Evolutionary conservation across 2,888 invertebrate genomes (phyloP).

Genomic region (Eilema depressum): DNA sequence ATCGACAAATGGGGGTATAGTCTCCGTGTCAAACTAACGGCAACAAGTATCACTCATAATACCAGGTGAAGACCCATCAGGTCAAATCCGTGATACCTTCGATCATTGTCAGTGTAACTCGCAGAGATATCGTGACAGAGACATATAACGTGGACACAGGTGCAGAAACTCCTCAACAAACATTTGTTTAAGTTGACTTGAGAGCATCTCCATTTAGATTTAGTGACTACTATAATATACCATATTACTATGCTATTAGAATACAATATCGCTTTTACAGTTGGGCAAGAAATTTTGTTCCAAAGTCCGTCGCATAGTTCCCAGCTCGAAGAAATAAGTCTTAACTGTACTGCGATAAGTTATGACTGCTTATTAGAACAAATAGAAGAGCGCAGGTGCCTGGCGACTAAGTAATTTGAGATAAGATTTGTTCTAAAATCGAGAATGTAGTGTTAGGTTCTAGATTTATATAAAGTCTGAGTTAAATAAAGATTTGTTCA

Average conservation of each 20-base stretch:
- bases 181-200: slow-evolving; percentile 68
- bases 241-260: slow-evolving; percentile 43
- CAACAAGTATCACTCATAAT: slow-evolving; percentile 23
- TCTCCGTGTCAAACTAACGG: slow-evolving; percentile 5
- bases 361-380: slow-evolving; percentile 51
- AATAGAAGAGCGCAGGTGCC: slow-evolving; percentile 38
- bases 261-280: slow-evolving; percentile 25
- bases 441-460: background rate
- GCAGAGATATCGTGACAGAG: slow-evolving; percentile 62
- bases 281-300: slow-evolving; percentile 33
- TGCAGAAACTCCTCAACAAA: slow-evolving; percentile 65
- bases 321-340: slow-evolving; percentile 50
- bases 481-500: background rate
- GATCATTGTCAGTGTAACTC: slow-evolving; percentile 65
- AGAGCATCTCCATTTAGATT: slow-evolving; percentile 39
- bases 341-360: slow-evolving; percentile 47
- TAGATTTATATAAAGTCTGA: no score
- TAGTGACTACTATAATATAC: slow-evolving; percentile 43
- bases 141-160: slow-evolving; percentile 66
- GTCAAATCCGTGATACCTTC: slow-evolving; percentile 54
- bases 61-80: slow-evolving; percentile 31
- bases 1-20: background rate
- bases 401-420: slow-evolving; percentile 18
- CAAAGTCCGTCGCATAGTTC: slow-evolving; percentile 51
- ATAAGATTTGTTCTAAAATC: slow-evolving; percentile 5